A percentile compares a stretch with the other conserved stretches of the same genome.
Evolutionary conservation across 2,797 vertebrate genomes (phyloP).

Genomic region (Pipistrellus nathusii): DNA sequence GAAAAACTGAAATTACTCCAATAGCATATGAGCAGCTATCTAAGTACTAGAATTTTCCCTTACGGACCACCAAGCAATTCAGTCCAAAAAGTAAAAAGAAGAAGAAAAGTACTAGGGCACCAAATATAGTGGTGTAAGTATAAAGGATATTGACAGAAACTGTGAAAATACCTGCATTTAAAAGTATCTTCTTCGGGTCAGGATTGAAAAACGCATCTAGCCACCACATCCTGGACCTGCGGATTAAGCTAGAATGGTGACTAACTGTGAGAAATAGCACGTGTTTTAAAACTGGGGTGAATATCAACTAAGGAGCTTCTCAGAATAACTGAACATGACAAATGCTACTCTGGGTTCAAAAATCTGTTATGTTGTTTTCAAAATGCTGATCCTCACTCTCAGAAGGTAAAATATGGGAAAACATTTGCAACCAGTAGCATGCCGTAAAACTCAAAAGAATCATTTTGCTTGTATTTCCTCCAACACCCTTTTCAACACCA

Average conservation of each 20-base stretch:
- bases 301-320: not conserved
- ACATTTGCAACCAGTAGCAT: not conserved
- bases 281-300: not conserved
- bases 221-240: not conserved
- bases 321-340: not conserved
- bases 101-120: not conserved
- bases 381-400: not conserved
- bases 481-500: not conserved
- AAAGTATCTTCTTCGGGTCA: not conserved
- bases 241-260: not conserved
- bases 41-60: not conserved
- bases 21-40: not conserved
- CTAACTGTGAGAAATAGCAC: not conserved
- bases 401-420: conserved; percentile 7
- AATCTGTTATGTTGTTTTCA: not conserved
- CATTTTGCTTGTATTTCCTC: not conserved
- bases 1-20: not conserved
- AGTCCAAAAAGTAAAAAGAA: not conserved
- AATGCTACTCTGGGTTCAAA: conserved; percentile 16
- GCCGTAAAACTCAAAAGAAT: not conserved
- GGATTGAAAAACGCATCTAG: not conserved
- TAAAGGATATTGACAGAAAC: not conserved
- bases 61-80: not conserved
- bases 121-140: not conserved
- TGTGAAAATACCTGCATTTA: not conserved